Conservation (phyloP, 2,797 vertebrate species). For the Microctenopoma steveboyesi region DNA sequence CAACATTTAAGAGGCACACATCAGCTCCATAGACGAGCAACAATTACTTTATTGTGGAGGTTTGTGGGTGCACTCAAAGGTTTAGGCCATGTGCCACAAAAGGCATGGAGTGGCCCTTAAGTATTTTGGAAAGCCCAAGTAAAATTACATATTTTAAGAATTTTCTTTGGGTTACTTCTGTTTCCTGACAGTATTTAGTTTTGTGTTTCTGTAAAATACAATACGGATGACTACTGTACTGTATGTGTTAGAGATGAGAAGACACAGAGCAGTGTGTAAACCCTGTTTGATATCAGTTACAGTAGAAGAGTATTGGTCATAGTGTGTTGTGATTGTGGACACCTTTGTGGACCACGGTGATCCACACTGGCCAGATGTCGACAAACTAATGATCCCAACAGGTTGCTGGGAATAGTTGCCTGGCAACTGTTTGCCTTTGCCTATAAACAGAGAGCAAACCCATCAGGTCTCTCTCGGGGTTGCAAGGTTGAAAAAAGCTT, state of each 20-base stretch:
- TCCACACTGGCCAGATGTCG: slow-evolving; percentile 78
- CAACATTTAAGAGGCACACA: too few species aligned
- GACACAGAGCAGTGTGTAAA: slow-evolving; percentile 25
- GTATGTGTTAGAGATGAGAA: slow-evolving; percentile 31
- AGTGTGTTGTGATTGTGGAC: slow-evolving; percentile 66
- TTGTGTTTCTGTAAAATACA: slow-evolving; percentile 14
- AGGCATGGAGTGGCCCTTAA: too few species aligned
- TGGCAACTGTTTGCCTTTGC: slow-evolving; percentile 79
- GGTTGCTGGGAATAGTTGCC: slow-evolving; percentile 79
- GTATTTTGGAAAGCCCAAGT: slow-evolving; percentile 4
- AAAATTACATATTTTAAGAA: slow-evolving; percentile 7
- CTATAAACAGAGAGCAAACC: slow-evolving; percentile 78
- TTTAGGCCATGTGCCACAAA: neutral
- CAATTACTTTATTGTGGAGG: too few species aligned
- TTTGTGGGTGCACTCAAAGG: too few species aligned
- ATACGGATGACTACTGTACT: slow-evolving; percentile 1
- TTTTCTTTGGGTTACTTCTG: slow-evolving; percentile 33
- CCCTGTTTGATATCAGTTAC: slow-evolving; percentile 65
- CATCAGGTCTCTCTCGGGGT: slow-evolving; percentile 74
- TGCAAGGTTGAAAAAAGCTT: slow-evolving; percentile 68
- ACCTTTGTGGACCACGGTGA: slow-evolving; percentile 69
- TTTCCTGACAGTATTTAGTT: slow-evolving; percentile 18
- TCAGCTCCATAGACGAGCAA: too few species aligned
- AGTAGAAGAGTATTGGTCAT: slow-evolving; percentile 52
- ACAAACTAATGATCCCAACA: slow-evolving; percentile 80